phyloP scores from a whole-genome alignment of 2,888 invertebrate species.

The Apodemia mormo region DNA sequence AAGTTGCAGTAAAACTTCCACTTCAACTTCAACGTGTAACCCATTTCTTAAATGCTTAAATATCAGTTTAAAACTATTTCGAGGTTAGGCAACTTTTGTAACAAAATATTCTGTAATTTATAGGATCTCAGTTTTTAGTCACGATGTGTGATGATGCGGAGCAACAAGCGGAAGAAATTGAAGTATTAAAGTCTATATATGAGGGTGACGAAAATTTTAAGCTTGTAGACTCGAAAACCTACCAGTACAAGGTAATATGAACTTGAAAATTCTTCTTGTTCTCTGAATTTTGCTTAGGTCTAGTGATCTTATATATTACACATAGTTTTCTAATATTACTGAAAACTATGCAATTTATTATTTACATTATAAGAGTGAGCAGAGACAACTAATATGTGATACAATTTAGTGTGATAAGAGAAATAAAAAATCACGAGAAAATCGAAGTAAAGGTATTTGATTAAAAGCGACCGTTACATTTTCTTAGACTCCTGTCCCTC shows the following conservation, averaged over 20 bases:
- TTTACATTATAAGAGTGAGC: too few relatives aligned
- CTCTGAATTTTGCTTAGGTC: neutral
- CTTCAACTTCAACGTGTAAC: neutral
- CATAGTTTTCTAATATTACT: too few relatives aligned
- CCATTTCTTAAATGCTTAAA: neutral
- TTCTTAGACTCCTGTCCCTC: too few relatives aligned
- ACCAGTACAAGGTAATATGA: constrained; percentile 94
- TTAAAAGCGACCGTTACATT: too few relatives aligned
- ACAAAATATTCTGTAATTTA: constrained; percentile 1
- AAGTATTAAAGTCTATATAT: constrained; percentile 95
- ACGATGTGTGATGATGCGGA: constrained; percentile 80
- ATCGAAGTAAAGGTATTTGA: too few relatives aligned
- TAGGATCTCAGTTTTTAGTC: constrained; percentile 29
- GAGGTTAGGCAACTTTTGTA: neutral
- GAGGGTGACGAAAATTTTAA: constrained; percentile 95
- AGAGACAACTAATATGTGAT: too few relatives aligned
- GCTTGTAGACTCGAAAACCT: constrained; percentile 88
- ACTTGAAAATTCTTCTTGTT: neutral
- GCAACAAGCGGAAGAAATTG: constrained; percentile 92
- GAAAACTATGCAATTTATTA: too few relatives aligned
- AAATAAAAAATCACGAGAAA: too few relatives aligned
- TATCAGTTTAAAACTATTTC: neutral
- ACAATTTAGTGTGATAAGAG: too few relatives aligned
- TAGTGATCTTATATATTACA: too few relatives aligned
- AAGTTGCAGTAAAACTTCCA: too few relatives aligned